Conservation (phyloP, 2,797 vertebrate species). For the Lophotriccus pileatus region DNA sequence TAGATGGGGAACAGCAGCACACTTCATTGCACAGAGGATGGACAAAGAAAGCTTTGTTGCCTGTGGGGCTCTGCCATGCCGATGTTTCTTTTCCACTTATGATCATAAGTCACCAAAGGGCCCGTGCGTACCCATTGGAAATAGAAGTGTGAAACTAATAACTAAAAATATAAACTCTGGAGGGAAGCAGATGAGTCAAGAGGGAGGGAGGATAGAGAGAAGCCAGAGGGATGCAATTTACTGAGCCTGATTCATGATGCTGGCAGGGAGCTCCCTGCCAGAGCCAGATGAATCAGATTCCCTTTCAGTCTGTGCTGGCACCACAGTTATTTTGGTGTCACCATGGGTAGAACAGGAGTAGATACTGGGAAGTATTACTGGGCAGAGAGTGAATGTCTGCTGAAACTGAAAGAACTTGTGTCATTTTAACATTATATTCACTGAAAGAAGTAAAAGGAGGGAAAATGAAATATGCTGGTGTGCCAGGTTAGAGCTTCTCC, state of each 20-base stretch:
- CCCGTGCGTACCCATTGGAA: background rate
- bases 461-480: background rate
- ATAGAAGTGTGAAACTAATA: slow-evolving; percentile 36
- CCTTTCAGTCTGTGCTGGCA: slow-evolving; percentile 23
- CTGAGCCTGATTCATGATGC: background rate
- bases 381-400: background rate
- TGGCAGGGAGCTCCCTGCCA: background rate
- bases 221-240: background rate
- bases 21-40: background rate
- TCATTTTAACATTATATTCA: background rate
- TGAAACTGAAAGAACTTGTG: background rate
- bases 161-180: slow-evolving; percentile 37
- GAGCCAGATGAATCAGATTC: slow-evolving; percentile 33
- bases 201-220: background rate
- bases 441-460: background rate
- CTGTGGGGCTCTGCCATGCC: background rate
- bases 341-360: background rate
- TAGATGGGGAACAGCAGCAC: slow-evolving; percentile 28
- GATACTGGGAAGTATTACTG: background rate
- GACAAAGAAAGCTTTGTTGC: slow-evolving; percentile 47
- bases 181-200: background rate
- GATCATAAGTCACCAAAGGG: background rate
- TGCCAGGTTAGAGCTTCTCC: background rate
- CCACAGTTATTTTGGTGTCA: slow-evolving; percentile 31
- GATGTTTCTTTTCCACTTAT: slow-evolving; percentile 27